Percentiles rank a stretch among this genome's conserved stretches.
Evolutionary conservation across 1,140 invertebrate genomes (phyloP).

Genomic region (Drosophila sechellia): DNA sequence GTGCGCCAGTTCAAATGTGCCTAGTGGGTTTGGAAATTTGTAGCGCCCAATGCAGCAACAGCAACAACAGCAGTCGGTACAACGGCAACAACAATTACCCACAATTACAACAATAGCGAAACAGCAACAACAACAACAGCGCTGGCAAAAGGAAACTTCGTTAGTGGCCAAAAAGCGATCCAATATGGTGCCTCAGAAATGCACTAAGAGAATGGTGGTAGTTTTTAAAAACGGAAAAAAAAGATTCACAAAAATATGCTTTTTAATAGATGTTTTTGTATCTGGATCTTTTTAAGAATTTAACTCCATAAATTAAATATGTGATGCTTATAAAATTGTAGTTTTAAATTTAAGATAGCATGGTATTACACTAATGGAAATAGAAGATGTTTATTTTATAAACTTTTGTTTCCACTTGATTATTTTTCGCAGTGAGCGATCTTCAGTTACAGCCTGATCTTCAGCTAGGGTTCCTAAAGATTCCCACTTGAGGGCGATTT

Average conservation of each 20-base stretch:
- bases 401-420: not conserved
- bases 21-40: constrained; percentile 79
- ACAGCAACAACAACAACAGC: constrained; percentile 51
- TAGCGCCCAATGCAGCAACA: constrained; percentile 59
- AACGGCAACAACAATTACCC: constrained; percentile 78
- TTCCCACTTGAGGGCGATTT: constrained; percentile 10
- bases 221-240: no score
- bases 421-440: not conserved
- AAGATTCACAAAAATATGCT: no score
- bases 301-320: no score
- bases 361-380: no score
- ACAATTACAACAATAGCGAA: constrained; percentile 73
- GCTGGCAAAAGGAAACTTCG: constrained; percentile 59
- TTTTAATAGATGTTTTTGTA: no score
- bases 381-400: no score
- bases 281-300: no score
- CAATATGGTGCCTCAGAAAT: not conserved
- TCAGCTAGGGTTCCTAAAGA: constrained; percentile 36
- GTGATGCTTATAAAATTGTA: no score
- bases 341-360: no score
- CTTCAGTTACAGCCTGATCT: constrained; percentile 6
- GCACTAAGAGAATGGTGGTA: not conserved
- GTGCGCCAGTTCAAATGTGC: constrained; percentile 75
- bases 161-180: constrained; percentile 50
- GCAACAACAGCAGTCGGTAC: constrained; percentile 8